Evolutionary conservation across 2,888 invertebrate genomes (phyloP), one percentile per base, ranked within the genome.

Genomic region (Zhuqinia jingwanae): DNA sequence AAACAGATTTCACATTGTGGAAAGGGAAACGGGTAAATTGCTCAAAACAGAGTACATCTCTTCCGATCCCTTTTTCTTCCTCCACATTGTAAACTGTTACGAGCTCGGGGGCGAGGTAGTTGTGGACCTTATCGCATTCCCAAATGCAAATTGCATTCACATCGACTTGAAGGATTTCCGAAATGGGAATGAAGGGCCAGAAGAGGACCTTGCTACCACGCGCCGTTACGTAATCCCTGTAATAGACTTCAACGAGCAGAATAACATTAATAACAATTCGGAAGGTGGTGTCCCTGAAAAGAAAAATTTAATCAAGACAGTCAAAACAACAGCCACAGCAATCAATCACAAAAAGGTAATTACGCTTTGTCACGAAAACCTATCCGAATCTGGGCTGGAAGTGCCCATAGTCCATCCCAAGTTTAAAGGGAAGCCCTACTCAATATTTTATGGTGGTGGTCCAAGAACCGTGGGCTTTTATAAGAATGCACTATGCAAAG

Each of bases 61-160:
- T 0, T 92, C 92, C 11, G 92, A 92, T n/a, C 91, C 93, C 1
- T 93, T 94, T 90, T 94, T 94, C 91, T 92, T 92, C 65, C 93
- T 94, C 91, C 94, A 94, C 90, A 93, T 93, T 89, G 92, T 93
- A 82, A 94, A 94, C 90, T 92, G 93, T 20, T 94, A 93, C 90
- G 94, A 94, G 91, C 45, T 50, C n/a, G 92, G 92, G 45, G 92
- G 91, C 50, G 85, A 89, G n/a, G 63, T 89, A 50, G 87, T 89
- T 0, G 80, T 89, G 1, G 89, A 89, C 36, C 45, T 89, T 13
- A 70, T 87, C 36, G 87, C 85, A 6, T 89, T 89, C 30, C 89
- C 88, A n/a, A 88, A 89, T 45, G 83, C 88, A 36, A 89, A 89
- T 58, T 89, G 89, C 56, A 88, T 89, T 27, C 77, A 88, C 30